phyloP scores from a whole-genome alignment of 1,140 invertebrate species.

The Helicoverpa zea region DNA sequence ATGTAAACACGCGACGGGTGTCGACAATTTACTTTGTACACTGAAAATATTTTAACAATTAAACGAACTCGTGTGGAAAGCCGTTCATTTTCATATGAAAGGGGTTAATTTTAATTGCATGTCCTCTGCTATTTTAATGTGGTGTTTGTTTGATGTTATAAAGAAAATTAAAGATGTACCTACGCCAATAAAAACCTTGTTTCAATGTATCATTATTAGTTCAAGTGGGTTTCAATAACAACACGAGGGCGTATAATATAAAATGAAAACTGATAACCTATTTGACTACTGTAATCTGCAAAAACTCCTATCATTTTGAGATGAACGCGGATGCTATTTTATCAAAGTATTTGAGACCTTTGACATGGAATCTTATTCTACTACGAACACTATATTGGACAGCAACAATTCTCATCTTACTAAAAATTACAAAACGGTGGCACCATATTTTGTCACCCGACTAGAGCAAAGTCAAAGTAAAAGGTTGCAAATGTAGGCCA shows the following conservation, averaged over 20 bases:
- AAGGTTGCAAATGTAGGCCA: background rate
- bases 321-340: too few relatives aligned
- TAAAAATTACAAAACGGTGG: background rate
- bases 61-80: conserved; percentile 5
- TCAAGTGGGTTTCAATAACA: too few relatives aligned
- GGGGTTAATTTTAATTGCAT: conserved; percentile 9
- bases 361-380: too few relatives aligned
- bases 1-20: conserved; percentile 26
- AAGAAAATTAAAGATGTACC: too few relatives aligned
- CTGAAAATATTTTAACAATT: conserved; percentile 35
- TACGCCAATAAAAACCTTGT: too few relatives aligned
- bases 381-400: too few relatives aligned
- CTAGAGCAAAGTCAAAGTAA: background rate
- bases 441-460: background rate
- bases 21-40: conserved; percentile 18
- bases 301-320: too few relatives aligned
- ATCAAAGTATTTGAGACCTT: too few relatives aligned
- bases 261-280: too few relatives aligned
- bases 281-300: too few relatives aligned
- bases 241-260: too few relatives aligned
- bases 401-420: background rate
- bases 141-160: background rate
- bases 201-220: too few relatives aligned
- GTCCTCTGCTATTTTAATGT: background rate
- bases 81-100: conserved; percentile 14